Conservation (phyloP, 2,797 vertebrate genomes). For the Coregonus suidteri region DNA sequence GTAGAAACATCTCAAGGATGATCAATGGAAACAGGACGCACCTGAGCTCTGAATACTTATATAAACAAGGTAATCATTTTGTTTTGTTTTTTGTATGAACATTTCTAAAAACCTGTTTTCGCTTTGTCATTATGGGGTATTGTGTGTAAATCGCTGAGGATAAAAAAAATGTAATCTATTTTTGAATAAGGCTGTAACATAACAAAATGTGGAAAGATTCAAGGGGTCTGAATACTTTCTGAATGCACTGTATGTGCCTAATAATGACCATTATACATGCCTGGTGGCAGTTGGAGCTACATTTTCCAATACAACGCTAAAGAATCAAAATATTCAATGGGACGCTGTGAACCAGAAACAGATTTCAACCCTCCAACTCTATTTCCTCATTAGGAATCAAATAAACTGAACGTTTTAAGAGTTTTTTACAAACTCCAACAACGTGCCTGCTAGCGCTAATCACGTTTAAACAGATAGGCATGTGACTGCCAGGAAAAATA, state of each 20-base stretch:
- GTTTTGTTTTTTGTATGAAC: too few species aligned
- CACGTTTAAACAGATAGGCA: constrained; percentile 61
- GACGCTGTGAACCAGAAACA: constrained; percentile 54
- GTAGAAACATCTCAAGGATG: too few species aligned
- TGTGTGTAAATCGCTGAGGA: too few species aligned
- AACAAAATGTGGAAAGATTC: constrained; percentile 22
- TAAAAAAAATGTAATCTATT: too few species aligned
- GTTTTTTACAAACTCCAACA: constrained; percentile 61
- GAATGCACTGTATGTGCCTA: too few species aligned
- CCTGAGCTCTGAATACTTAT: too few species aligned
- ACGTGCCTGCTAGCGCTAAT: constrained; percentile 65
- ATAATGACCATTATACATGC: not conserved
- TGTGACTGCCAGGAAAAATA: constrained; percentile 65
- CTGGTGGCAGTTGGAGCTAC: constrained; percentile 13
- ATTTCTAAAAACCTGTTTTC: too few species aligned
- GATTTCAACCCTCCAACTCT: constrained; percentile 32
- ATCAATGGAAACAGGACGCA: too few species aligned
- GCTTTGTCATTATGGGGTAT: too few species aligned
- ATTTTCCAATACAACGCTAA: constrained; percentile 31
- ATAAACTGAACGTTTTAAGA: constrained; percentile 51
- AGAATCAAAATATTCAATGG: constrained; percentile 32
- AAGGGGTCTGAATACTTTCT: constrained; percentile 21
- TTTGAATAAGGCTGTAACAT: too few species aligned
- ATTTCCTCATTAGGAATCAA: constrained; percentile 50
- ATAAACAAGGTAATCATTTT: too few species aligned